Conservation (phyloP, 2,113 vertebrate genomes). For the Mustela lutreola region DNA sequence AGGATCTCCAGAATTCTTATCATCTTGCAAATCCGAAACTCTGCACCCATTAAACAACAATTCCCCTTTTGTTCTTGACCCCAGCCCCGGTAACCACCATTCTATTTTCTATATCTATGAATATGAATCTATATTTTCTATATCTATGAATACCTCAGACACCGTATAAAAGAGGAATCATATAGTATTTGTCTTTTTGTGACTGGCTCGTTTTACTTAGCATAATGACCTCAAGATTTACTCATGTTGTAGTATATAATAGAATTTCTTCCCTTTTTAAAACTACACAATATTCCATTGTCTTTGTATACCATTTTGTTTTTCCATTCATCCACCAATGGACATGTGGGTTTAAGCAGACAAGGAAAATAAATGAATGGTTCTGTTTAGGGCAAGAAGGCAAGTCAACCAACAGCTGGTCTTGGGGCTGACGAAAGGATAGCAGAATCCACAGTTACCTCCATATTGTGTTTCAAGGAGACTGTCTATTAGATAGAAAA, state of each 20-base stretch:
- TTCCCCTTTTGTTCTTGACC: background rate
- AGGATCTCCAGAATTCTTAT: background rate
- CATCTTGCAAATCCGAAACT: background rate
- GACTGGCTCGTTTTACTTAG: background rate
- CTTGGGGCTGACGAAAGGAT: background rate
- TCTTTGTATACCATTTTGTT: background rate
- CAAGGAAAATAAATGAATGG: background rate
- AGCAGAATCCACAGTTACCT: background rate
- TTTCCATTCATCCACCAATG: background rate
- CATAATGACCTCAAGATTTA: background rate
- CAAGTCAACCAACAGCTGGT: background rate
- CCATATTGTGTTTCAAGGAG: background rate
- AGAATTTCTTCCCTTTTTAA: background rate
- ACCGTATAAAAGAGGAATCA: background rate
- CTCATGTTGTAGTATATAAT: background rate
- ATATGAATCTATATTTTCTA: background rate
- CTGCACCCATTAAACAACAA: background rate
- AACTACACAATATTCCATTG: background rate
- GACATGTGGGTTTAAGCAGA: background rate
- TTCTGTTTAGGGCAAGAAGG: background rate
- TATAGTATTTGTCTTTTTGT: constrained; percentile 21
- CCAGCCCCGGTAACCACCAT: background rate
- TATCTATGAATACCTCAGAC: background rate
- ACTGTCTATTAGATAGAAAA: background rate
- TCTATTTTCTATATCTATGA: background rate